phyloP scores from a whole-genome alignment of 2,113 vertebrate genomes.

The Hydropotes inermis region DNA sequence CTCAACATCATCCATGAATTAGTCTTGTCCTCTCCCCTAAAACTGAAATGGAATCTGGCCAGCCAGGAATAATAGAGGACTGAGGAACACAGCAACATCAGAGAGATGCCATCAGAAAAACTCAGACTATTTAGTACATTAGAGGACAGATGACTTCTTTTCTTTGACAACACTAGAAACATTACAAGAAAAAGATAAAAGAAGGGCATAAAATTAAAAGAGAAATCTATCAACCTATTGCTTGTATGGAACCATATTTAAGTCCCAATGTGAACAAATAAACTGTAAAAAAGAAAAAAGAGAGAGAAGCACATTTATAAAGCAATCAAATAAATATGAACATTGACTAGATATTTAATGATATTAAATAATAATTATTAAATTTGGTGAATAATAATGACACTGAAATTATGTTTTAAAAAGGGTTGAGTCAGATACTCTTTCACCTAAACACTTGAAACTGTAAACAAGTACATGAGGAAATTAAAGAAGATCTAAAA shows the following conservation, averaged over 20 bases:
- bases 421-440: neutral
- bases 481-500: neutral
- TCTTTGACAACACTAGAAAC: neutral
- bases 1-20: neutral
- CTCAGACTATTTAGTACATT: neutral
- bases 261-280: neutral
- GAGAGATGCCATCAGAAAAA: neutral
- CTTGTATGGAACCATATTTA: neutral
- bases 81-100: neutral
- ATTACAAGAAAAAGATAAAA: neutral
- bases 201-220: neutral
- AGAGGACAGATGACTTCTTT: neutral
- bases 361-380: neutral
- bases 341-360: neutral
- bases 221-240: neutral
- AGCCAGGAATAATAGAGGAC: neutral
- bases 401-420: neutral
- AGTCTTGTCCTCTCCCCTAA: neutral
- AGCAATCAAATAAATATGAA: neutral
- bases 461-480: neutral
- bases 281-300: neutral
- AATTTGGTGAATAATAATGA: neutral
- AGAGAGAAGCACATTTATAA: neutral
- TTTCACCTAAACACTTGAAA: neutral
- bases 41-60: neutral